phyloP scores from a whole-genome alignment of 1,140 invertebrate species.

The Plectrocnemia conspersa region DNA sequence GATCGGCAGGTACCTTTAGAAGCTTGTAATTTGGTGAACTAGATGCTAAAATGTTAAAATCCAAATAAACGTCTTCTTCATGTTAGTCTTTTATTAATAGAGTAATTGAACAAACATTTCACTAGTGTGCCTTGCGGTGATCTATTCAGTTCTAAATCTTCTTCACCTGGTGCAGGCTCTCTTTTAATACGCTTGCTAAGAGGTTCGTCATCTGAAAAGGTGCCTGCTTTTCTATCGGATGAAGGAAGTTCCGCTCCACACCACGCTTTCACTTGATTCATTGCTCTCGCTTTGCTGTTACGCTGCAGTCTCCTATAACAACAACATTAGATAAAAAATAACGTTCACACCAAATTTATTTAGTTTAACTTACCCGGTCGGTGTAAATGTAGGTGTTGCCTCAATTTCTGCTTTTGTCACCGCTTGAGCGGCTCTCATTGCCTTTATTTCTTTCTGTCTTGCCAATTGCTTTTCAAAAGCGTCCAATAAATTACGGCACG shows the following conservation, averaged over 20 bases:
- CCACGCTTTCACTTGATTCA: slow-evolving; percentile 82
- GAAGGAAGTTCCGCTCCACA: slow-evolving; percentile 56
- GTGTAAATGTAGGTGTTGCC: slow-evolving; percentile 39
- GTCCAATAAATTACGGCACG: slow-evolving; percentile 69
- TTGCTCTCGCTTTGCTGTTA: slow-evolving; percentile 72
- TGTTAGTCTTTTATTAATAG: too few species aligned
- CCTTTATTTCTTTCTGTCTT: slow-evolving; percentile 66
- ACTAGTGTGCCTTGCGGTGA: slow-evolving; percentile 10
- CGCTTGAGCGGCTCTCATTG: slow-evolving; percentile 47
- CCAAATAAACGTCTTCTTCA: not conserved
- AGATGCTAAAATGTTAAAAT: not conserved
- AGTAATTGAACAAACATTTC: too few species aligned
- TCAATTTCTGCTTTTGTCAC: slow-evolving; percentile 41
- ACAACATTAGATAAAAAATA: not conserved
- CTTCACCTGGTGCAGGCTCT: slow-evolving; percentile 25
- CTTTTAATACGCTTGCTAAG: slow-evolving; percentile 25
- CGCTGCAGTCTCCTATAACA: slow-evolving; percentile 60
- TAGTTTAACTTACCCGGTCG: slow-evolving; percentile 45
- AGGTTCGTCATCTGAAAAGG: slow-evolving; percentile 15
- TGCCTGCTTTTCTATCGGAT: slow-evolving; percentile 14
- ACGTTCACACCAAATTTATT: not conserved
- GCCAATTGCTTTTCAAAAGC: slow-evolving; percentile 75
- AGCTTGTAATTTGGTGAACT: slow-evolving; percentile 28
- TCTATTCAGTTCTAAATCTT: slow-evolving; percentile 13
- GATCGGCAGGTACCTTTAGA: slow-evolving; percentile 22